Evolutionary conservation across 37 sponge, comb jelly and placozoan species (phyloP), one percentile per base, ranked within the genome.

Genomic region (Spongia lamella): DNA sequence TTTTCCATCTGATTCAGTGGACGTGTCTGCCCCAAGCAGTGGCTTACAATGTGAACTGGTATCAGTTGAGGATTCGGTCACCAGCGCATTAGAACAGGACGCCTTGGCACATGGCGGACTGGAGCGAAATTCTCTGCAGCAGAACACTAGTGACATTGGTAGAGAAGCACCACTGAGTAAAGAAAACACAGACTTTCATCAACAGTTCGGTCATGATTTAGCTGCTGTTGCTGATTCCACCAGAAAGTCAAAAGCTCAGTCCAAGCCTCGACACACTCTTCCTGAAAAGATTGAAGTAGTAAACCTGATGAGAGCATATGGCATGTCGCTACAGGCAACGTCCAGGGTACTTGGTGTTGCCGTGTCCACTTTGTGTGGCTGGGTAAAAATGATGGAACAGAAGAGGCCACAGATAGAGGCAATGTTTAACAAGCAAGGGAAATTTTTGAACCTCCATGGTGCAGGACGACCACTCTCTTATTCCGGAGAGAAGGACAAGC

Each of bases 201-300:
- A 43, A 9, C 47, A 43, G 47, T 43, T 43, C 9, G 9, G 9
- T 43, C 47, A 43, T 13, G 47, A 13, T 43, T n/a, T n/a, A n/a
- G 47, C 5, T 43, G 9, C 47, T 43, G 9, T 5, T 43, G 47
- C 7, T 13, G 47, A 43, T 9, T 13, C 7, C 47, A 43, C 9
- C 11, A 27, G 3, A 40, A 38, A 43, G 25, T 4, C 14, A 2
- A 20, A 21, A 3, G n/a, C 25, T 40, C 60, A 60, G 29, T 15
- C 53, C 2, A 76, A 83, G 5, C 39, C 56, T 13, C 27, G 91
- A 22, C 86, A 85, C 62, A 90, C 86, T 15, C 69, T 90, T n/a
- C 68, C 80, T 0, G 91, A 90, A 66, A 90, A 90, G 61, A 71
- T 85, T 29, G 86, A 90, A n/a, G 86, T 90, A 33, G 91, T 90